Conservation (phyloP, 1,140 invertebrate species). For the Apis laboriosa region DNA sequence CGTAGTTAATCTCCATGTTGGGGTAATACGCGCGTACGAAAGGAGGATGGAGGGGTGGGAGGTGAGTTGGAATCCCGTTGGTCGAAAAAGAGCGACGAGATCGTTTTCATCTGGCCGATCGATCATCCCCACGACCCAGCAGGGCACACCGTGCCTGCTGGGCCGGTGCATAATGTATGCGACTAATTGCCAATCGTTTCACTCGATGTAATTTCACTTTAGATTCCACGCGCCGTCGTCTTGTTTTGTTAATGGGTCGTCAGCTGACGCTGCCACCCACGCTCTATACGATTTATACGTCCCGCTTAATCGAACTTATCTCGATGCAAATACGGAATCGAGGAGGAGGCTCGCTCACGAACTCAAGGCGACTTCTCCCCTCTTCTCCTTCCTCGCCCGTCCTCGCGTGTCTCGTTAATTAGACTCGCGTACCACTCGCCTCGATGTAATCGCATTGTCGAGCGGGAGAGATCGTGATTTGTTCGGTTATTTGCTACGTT, state of each 20-base stretch:
- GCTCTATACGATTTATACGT: slow-evolving; percentile 26
- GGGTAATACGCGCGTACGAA: not conserved
- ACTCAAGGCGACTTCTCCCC: not conserved
- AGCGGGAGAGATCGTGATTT: not conserved
- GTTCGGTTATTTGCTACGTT: not conserved
- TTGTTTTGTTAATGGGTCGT: slow-evolving; percentile 31
- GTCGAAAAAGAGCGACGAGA: slow-evolving; percentile 18
- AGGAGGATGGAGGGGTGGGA: not conserved
- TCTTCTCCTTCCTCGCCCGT: too few relatives aligned
- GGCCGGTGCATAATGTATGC: slow-evolving; percentile 38
- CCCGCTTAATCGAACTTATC: slow-evolving; percentile 29
- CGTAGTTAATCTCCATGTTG: slow-evolving; percentile 35
- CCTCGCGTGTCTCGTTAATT: slow-evolving; percentile 14
- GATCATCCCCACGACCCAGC: slow-evolving; percentile 41
- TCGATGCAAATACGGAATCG: slow-evolving; percentile 21
- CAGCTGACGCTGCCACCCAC: slow-evolving; percentile 37
- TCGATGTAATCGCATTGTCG: not conserved
- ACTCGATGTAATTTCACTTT: slow-evolving; percentile 48
- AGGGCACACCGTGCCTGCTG: slow-evolving; percentile 19
- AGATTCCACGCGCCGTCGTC: slow-evolving; percentile 29
- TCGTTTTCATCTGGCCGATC: slow-evolving; percentile 44
- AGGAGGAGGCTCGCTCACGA: not conserved
- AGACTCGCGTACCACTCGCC: not conserved
- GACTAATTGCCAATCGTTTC: slow-evolving; percentile 52
- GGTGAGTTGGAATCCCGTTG: not conserved